Conservation (phyloP, 2,113 vertebrate species). For the Caranx ignobilis region DNA sequence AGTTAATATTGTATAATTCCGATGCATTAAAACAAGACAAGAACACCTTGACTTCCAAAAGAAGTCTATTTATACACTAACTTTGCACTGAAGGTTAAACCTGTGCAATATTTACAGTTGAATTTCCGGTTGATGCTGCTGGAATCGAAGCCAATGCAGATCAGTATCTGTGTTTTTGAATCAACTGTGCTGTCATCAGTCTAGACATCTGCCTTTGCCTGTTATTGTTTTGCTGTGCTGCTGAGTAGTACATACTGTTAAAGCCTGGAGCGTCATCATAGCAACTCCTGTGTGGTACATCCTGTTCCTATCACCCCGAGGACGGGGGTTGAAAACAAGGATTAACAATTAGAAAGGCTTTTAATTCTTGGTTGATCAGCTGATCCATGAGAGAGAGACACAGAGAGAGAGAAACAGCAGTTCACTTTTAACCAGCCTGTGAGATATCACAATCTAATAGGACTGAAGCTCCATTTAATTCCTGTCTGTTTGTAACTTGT, state of each 20-base stretch:
- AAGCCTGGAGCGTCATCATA: constrained; percentile 46
- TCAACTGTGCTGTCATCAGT: constrained; percentile 48
- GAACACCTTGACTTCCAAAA: background rate
- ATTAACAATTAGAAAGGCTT: constrained; percentile 45
- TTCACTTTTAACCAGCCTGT: constrained; percentile 3
- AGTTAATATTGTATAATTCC: background rate
- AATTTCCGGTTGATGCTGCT: background rate
- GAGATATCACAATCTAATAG: background rate
- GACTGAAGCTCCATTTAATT: background rate
- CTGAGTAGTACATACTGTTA: constrained; percentile 33
- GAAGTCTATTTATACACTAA: background rate
- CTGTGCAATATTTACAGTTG: background rate
- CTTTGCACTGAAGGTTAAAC: background rate
- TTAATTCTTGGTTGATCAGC: constrained; percentile 38
- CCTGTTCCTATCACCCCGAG: constrained; percentile 34
- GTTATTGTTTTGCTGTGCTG: constrained; percentile 34
- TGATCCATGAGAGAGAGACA: constrained; percentile 12
- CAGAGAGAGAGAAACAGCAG: background rate
- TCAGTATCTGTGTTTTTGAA: constrained; percentile 48
- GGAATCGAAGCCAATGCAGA: constrained; percentile 13
- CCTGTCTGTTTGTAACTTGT: background rate
- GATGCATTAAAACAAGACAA: background rate
- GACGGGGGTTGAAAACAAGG: constrained; percentile 32
- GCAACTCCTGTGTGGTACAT: constrained; percentile 36
- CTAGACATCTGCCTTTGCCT: constrained; percentile 60